Evolutionary conservation across 2,888 invertebrate genomes (phyloP).

Genomic region (Galeruca laticollis): DNA sequence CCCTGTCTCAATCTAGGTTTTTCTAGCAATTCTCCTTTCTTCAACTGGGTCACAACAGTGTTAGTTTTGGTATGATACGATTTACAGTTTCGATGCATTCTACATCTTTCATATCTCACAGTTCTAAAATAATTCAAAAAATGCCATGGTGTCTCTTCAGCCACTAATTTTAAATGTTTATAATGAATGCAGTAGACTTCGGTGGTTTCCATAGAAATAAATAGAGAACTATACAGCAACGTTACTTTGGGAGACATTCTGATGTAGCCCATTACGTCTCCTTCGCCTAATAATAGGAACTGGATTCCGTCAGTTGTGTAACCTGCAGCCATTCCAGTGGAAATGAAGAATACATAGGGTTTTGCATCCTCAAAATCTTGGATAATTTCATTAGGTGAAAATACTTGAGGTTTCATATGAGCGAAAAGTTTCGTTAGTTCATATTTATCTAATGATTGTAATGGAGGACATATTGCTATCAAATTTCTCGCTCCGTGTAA

Average conservation of each 20-base stretch:
- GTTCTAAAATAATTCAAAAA: conserved; percentile 1
- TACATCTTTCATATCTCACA: neutral
- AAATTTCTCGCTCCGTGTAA: conserved; percentile 66
- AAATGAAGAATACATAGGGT: conserved; percentile 69
- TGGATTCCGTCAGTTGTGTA: conserved; percentile 67
- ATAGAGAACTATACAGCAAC: neutral
- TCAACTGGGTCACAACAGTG: neutral
- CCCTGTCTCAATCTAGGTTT: conserved; percentile 3
- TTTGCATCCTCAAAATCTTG: conserved; percentile 62
- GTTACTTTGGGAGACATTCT: conserved; percentile 42
- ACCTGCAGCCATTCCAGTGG: conserved; percentile 68
- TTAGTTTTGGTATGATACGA: neutral
- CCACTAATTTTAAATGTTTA: neutral
- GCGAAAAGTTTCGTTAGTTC: conserved; percentile 56
- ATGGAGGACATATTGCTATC: conserved; percentile 67
- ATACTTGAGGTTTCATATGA: conserved; percentile 36
- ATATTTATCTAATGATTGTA: conserved; percentile 63
- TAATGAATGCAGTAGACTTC: conserved; percentile 54
- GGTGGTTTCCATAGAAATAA: conserved; percentile 59
- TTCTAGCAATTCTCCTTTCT: conserved; percentile 15
- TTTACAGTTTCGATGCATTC: neutral
- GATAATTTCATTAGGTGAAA: conserved; percentile 62
- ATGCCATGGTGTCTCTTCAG: too few relatives aligned
- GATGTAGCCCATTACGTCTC: conserved; percentile 66
- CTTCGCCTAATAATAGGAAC: conserved; percentile 69